These are phyloP conservation scores for Hippocampus mohnikei DNA, from an alignment of 2,113 vertebrate species.

Conservation along the genomic window DNA sequence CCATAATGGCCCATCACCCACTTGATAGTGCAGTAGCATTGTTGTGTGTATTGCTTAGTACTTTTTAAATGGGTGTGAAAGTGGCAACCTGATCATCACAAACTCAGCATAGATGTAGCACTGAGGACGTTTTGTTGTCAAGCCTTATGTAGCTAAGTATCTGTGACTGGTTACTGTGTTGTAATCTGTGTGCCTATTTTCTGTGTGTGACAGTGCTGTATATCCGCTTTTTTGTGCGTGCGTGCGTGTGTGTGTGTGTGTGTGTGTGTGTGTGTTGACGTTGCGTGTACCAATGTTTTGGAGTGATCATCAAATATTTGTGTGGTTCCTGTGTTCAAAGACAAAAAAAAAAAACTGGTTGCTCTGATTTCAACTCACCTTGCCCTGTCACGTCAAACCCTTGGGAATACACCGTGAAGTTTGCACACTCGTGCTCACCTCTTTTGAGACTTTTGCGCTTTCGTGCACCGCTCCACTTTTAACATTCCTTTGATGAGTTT, in stretches of 20 bases:
- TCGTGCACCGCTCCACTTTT: conserved; percentile 66
- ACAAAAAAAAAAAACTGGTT: conserved; percentile 50
- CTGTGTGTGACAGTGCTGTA: conserved; percentile 71
- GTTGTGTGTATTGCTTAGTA: conserved; percentile 67
- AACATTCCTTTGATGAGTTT: conserved; percentile 59
- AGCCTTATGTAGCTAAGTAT: conserved; percentile 74
- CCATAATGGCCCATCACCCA: conserved; percentile 72
- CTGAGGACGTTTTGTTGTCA: conserved; percentile 73
- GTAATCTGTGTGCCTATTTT: conserved; percentile 75
- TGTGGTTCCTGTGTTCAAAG: conserved; percentile 65
- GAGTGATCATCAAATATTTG: conserved; percentile 65
- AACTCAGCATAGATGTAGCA: conserved; percentile 76
- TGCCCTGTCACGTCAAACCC: conserved; percentile 8
- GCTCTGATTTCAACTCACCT: conserved; percentile 40
- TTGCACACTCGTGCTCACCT: conserved; percentile 62
- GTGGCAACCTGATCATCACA: conserved; percentile 69
- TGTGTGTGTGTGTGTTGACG: conserved; percentile 57
- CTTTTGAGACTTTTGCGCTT: conserved; percentile 66
- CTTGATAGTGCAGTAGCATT: conserved; percentile 68
- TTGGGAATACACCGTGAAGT: conserved; percentile 37
- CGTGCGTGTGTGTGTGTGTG: no score
- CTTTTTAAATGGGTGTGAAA: conserved; percentile 67
- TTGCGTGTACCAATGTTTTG: conserved; percentile 68
- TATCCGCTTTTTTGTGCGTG: conserved; percentile 53
- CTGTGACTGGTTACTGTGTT: conserved; percentile 72